These are phyloP conservation scores for Acromyrmex charruanus DNA, from an alignment of 1,140 invertebrate species.

Conservation along the genomic window DNA sequence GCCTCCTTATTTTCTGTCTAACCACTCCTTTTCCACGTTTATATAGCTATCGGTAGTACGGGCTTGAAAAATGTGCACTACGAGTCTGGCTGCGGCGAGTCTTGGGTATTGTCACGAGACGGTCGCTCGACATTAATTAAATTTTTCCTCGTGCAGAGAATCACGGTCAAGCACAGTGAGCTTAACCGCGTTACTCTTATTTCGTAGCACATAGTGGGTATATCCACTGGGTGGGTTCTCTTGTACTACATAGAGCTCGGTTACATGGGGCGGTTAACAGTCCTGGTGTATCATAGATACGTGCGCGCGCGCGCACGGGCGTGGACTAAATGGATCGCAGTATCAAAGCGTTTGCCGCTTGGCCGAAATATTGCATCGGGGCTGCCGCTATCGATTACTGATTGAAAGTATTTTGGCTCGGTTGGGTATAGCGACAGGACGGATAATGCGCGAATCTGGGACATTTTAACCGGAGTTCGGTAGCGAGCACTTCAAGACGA, in stretches of 20 bases:
- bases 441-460: conserved; percentile 31
- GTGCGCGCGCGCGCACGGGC: neutral
- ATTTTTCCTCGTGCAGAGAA: conserved; percentile 35
- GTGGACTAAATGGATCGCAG: conserved; percentile 36
- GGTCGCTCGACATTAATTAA: conserved; percentile 19
- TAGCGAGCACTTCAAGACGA: conserved; percentile 14
- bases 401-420: conserved; percentile 55
- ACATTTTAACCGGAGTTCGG: conserved; percentile 34
- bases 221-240: neutral
- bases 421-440: neutral
- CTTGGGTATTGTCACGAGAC: neutral
- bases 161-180: conserved; percentile 32
- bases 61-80: neutral
- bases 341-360: conserved; percentile 23
- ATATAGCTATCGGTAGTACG: neutral
- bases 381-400: conserved; percentile 43
- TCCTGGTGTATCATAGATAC: neutral
- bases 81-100: neutral
- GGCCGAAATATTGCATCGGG: conserved; percentile 40
- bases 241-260: neutral
- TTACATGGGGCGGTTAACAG: conserved; percentile 30
- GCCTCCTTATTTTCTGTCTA: neutral
- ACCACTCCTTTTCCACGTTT: neutral
- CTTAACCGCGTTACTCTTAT: conserved; percentile 36
- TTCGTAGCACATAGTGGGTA: neutral